These are phyloP conservation scores for Acronicta alni DNA, from an alignment of 2,888 invertebrate genomes.

Conservation along the genomic window DNA sequence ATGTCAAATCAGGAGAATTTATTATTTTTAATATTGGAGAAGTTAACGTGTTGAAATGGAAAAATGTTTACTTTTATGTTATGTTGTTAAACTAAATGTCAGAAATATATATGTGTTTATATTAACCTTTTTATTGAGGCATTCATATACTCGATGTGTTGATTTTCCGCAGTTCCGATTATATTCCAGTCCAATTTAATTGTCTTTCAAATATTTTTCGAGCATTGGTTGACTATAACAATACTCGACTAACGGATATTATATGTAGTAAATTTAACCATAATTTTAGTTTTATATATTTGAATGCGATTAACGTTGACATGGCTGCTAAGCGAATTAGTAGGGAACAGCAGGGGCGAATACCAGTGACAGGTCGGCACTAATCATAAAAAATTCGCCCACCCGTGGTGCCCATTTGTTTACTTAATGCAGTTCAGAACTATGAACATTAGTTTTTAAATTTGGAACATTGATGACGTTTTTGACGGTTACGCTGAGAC, in stretches of 20 bases:
- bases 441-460: no score
- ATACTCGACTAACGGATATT: conserved; percentile 37
- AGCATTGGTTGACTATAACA: conserved; percentile 12
- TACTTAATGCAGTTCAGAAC: conserved; percentile 35
- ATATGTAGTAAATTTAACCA: background rate
- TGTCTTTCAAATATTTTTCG: conserved; percentile 17
- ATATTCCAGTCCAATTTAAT: conserved; percentile 34
- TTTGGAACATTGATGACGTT: background rate
- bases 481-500: conserved; percentile 4
- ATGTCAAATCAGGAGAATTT: conserved; percentile 33
- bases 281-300: conserved; percentile 16
- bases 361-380: conserved; percentile 60
- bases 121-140: conserved; percentile 32
- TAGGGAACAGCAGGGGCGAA: conserved; percentile 66
- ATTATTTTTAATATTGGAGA: conserved; percentile 46
- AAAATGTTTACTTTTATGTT: conserved; percentile 39
- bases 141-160: conserved; percentile 28
- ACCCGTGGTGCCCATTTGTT: conserved; percentile 59
- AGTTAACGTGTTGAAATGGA: conserved; percentile 29
- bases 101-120: conserved; percentile 25
- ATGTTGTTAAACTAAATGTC: conserved; percentile 30
- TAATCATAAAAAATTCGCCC: conserved; percentile 62
- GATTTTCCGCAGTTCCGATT: conserved; percentile 24
- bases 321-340: conserved; percentile 65
- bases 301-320: conserved; percentile 22